phyloP scores from a whole-genome alignment of 1,140 invertebrate genomes.

The Cardiocondyla obscurior region DNA sequence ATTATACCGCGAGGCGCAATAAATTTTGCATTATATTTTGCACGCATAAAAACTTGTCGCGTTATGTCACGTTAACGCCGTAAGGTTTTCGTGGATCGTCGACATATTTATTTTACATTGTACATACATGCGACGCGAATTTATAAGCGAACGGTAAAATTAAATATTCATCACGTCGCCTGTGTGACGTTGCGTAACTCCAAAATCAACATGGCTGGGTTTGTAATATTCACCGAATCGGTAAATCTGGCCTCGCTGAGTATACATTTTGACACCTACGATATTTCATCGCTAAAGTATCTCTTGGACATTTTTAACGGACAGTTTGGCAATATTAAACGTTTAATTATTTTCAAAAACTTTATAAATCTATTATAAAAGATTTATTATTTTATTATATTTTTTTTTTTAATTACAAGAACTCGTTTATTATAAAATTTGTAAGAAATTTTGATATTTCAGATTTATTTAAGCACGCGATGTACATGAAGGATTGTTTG shows the following conservation, averaged over 20 bases:
- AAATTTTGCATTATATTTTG: neutral
- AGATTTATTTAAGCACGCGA: neutral
- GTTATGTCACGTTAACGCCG: neutral
- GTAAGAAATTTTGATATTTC: neutral
- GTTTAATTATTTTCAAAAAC: neutral
- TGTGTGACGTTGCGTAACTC: conserved; percentile 9
- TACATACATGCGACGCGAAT: neutral
- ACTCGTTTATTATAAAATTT: neutral
- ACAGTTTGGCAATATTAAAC: neutral
- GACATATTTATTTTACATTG: conserved; percentile 9
- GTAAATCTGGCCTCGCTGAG: neutral
- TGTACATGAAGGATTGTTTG: neutral
- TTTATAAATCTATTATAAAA: too few relatives aligned
- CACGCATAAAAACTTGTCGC: neutral
- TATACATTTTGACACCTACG: neutral
- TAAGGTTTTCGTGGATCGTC: neutral
- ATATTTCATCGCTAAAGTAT: neutral
- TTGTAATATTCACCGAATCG: conserved; percentile 9
- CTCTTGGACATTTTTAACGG: neutral
- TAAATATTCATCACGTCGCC: conserved; percentile 31
- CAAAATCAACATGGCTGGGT: conserved; percentile 28
- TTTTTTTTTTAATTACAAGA: too few relatives aligned
- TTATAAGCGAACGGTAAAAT: conserved; percentile 27
- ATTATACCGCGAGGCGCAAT: neutral
- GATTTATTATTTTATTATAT: too few relatives aligned